Base-by-base conservation (phyloP, 2,797 vertebrate genomes). In the Acanthis flammea region DNA sequence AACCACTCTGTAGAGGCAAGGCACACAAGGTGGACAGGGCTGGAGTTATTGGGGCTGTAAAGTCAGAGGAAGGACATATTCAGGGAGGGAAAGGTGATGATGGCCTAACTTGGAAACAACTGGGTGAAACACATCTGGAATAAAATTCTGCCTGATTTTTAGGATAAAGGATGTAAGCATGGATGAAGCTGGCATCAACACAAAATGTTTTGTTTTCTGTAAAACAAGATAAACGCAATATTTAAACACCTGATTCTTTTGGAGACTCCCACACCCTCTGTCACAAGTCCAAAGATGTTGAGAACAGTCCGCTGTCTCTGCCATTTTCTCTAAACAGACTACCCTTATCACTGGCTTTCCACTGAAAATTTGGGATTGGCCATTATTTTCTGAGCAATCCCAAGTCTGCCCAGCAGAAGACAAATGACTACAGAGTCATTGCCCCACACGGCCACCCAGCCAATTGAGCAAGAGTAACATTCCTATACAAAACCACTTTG, bases 361-460 rank as follows among this genome's bases (percentile, higher is more conserved):
- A 62, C 22, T 22, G 48, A 57, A 50, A 80, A 67, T 25, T 0
- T 22, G 3, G 39, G 41, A 41, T 66, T 76, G 48, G 57, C 6
- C 24, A 11, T 7, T 50, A 28, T n/a, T 58, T 77, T 54, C 54
- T 33, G 30, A 71, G 51, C 42, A 35, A 23, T 63, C 30, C 37
- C 30, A 60, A 23, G 10, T 19, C 28, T 23, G 51, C 30, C 50
- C 66, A 90, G 93, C 23, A 93, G 80, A 63, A 86, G 60, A 67
- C 74, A 93, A 62, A 62, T 31, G 50, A 44, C 71, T 50, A 22
- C 19, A 17, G 53, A 42, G 10, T 22, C 80, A 53, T 24, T 41
- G 28, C 23, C 47, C 25, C 33, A 44, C 18, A 25, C 0, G 0
- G 2, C 12, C 0, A 9, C 44, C 37, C 7, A 53, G 31, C 3